phyloP scores from a whole-genome alignment of 2,888 invertebrate genomes.

The Spialia ferax region DNA sequence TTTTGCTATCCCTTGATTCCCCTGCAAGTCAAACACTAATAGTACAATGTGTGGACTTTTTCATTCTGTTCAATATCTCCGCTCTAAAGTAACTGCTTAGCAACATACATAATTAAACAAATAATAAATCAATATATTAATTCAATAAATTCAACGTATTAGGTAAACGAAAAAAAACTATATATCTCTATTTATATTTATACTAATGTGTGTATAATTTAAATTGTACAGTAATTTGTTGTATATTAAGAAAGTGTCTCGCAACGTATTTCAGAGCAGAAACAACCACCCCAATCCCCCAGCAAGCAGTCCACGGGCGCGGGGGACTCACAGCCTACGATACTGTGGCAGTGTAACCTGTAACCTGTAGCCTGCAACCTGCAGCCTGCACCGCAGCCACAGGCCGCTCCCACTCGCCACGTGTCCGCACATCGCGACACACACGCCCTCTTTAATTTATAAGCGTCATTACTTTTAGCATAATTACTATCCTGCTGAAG shows the following conservation, averaged over 20 bases:
- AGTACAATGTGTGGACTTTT: conserved; percentile 35
- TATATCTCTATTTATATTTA: background rate
- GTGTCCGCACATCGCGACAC: conserved; percentile 39
- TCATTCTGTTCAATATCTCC: conserved; percentile 3
- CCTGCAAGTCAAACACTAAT: conserved; percentile 30
- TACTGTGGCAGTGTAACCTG: conserved; percentile 99
- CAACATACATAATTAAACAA: conserved; percentile 11
- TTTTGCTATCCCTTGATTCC: too few relatives aligned
- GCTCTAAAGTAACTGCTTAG: conserved; percentile 20
- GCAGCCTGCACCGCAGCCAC: background rate
- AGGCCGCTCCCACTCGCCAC: conserved; percentile 46
- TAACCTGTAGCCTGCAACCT: conserved; percentile 65
- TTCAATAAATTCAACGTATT: background rate
- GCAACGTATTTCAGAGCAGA: conserved; percentile 91
- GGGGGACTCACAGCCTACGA: conserved; percentile 99
- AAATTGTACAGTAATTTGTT: background rate
- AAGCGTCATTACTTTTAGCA: conserved; percentile 40
- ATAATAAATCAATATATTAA: background rate
- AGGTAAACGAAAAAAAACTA: background rate
- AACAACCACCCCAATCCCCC: conserved; percentile 92
- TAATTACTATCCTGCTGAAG: conserved; percentile 44
- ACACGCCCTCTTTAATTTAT: conserved; percentile 35
- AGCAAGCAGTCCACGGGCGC: conserved; percentile 90
- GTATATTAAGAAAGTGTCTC: conserved; percentile 29
- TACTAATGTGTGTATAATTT: background rate